Evolutionary conservation across 2,113 vertebrate genomes (phyloP), one percentile per base, ranked within the genome.

Genomic region (Erpornis zantholeuca): DNA sequence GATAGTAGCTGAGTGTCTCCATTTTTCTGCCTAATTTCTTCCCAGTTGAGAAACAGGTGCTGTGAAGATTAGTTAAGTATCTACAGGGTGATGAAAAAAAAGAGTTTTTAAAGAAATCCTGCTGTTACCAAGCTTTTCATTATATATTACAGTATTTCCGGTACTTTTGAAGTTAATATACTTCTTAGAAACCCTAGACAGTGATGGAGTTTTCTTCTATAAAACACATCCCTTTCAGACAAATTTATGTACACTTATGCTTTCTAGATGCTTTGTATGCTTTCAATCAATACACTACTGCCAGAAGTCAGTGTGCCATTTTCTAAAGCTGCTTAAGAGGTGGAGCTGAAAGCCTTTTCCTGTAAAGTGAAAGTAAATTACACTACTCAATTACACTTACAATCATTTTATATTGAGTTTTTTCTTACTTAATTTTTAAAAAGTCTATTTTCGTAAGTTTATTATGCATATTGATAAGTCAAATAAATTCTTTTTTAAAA

Each of bases 301-400:
- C 86, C 79, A 95, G 72, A n/a, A 95, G 88, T 88, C 86, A 64
- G 72, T 8, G 40, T 45, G 64, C 40, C 90, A 71, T 92, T 92
- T 92, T 79, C 86, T 85, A 75, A 95, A 96, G 84, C 73, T 21
- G 64, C 83, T 89, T 87, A 95, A 92, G 65, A 89, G 53, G 77
- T 94, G 69, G 89, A 84, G 73, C 84, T 91, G 89, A 96, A 96
- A 95, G 92, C 83, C 44, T 92, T 84, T 96, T 96, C 95, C 96
- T 91, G 92, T 94, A 96, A 97, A 95, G 61, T 77, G 80, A 92
- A 92, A 95, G 95, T 92, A 88, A 93, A 97, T 91, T 95, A 87
- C 49, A 85, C 77, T 60, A 64, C 93, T 96, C 92, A 91, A 53
- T 94, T 95, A 94, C 77, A 91, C 73, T 72, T 60, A 61, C 28